Conservation (phyloP, 2,888 invertebrate genomes). For the Caenorhabditis sulstoni region DNA sequence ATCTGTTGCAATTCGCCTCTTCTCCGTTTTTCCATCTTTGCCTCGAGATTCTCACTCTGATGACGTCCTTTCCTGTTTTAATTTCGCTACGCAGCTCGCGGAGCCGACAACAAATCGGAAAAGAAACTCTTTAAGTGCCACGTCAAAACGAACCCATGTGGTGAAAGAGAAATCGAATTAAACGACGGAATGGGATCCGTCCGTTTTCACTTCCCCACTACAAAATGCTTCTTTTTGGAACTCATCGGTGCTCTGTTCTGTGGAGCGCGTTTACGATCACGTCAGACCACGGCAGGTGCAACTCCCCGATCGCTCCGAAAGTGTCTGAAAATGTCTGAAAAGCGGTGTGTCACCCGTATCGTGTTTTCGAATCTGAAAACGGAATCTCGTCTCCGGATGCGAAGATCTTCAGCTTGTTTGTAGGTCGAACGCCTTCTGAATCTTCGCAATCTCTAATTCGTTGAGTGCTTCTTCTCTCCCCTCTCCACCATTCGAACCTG, state of each 20-base stretch:
- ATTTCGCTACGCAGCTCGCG: not conserved
- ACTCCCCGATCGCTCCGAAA: too few relatives aligned
- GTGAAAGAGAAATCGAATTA: slow-evolving; percentile 4
- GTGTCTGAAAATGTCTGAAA: too few relatives aligned
- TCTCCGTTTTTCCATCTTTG: not conserved
- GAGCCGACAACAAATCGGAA: not conserved
- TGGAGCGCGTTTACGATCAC: too few relatives aligned
- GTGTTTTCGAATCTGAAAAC: not conserved
- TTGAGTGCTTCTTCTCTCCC: slow-evolving; percentile 18
- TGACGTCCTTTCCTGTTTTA: not conserved
- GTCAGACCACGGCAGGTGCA: too few relatives aligned
- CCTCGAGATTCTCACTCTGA: not conserved
- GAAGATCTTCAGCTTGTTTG: slow-evolving; percentile 2
- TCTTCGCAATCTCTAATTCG: slow-evolving; percentile 11
- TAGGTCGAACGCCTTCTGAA: slow-evolving; percentile 5
- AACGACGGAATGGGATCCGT: not conserved
- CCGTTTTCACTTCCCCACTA: not conserved
- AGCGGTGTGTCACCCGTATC: not conserved
- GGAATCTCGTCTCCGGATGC: not conserved
- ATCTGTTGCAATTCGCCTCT: too few relatives aligned
- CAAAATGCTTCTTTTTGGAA: not conserved
- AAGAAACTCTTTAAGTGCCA: not conserved
- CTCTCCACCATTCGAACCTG: not conserved
- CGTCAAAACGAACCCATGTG: slow-evolving; percentile 15
- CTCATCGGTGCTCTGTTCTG: too few relatives aligned